Conservation (phyloP, 2,113 vertebrate species). For the Arizona elegans region DNA sequence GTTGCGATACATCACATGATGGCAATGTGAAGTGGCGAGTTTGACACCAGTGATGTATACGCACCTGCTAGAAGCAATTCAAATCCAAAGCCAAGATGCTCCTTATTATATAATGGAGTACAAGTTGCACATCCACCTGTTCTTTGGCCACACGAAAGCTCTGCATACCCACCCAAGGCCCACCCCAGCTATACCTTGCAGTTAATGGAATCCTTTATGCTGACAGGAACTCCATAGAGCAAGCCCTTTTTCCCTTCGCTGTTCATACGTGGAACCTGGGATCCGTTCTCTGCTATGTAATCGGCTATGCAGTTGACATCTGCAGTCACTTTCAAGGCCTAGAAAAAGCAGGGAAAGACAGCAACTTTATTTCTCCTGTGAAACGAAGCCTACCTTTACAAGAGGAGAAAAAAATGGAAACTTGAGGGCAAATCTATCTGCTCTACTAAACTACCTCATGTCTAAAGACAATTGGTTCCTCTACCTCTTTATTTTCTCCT, state of each 20-base stretch:
- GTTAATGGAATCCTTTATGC: slow-evolving; percentile 81
- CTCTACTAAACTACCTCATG: background rate
- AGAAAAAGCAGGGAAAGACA: background rate
- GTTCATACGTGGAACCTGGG: slow-evolving; percentile 64
- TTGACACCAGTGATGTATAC: too few relatives aligned
- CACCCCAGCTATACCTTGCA: slow-evolving; percentile 68
- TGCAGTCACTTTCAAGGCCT: slow-evolving; percentile 75
- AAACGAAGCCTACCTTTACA: background rate
- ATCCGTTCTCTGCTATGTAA: slow-evolving; percentile 74
- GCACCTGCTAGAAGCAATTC: background rate
- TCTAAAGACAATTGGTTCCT: background rate
- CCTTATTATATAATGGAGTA: background rate
- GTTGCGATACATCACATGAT: too few relatives aligned
- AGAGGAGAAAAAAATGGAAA: background rate
- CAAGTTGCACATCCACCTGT: background rate
- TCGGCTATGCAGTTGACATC: slow-evolving; percentile 77
- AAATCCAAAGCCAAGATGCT: background rate
- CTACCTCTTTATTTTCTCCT: too few relatives aligned
- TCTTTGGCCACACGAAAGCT: background rate
- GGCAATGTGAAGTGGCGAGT: fast-evolving
- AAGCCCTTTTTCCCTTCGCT: slow-evolving; percentile 50
- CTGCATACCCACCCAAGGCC: background rate
- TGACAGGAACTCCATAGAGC: slow-evolving; percentile 83
- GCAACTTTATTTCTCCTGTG: background rate
- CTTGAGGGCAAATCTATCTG: background rate